Conservation (phyloP, 2,113 vertebrate genomes). For the Acanthochromis polyacanthus region DNA sequence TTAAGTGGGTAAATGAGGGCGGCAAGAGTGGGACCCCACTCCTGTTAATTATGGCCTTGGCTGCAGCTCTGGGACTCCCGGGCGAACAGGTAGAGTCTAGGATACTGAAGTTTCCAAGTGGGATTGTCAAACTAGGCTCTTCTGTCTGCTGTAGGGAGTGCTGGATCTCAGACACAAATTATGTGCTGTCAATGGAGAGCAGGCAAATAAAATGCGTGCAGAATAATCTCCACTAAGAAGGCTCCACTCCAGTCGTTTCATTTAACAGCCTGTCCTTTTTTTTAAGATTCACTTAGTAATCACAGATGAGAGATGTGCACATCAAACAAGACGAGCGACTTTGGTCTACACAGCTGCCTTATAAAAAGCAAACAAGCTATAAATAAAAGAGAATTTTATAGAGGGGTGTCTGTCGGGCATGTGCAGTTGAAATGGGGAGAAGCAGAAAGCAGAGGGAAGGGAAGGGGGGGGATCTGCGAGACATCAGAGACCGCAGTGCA, state of each 20-base stretch:
- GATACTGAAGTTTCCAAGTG: conserved; percentile 52
- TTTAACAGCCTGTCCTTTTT: conserved; percentile 79
- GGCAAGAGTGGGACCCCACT: conserved; percentile 63
- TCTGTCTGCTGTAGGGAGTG: conserved; percentile 16
- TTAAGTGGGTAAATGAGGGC: conserved; percentile 78
- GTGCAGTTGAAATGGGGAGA: conserved; percentile 57
- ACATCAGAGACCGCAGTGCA: conserved; percentile 73
- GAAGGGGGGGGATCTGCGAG: conserved; percentile 41
- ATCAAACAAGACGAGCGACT: conserved; percentile 83
- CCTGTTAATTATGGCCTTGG: conserved; percentile 74
- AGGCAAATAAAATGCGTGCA: conserved; percentile 60
- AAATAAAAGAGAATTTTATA: conserved; percentile 89
- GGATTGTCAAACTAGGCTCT: conserved; percentile 34
- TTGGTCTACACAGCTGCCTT: conserved; percentile 81
- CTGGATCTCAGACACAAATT: conserved; percentile 45
- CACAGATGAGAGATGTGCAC: conserved; percentile 82
- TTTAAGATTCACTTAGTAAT: conserved; percentile 81
- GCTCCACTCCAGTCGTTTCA: conserved; percentile 72
- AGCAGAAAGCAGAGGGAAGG: conserved; percentile 41
- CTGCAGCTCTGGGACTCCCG: conserved; percentile 53
- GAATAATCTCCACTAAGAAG: conserved; percentile 70
- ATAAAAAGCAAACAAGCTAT: conserved; percentile 86
- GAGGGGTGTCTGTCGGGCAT: conserved; percentile 80
- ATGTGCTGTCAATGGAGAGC: conserved; percentile 56
- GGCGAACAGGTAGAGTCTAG: conserved; percentile 59